Percentiles rank a stretch among this genome's conserved stretches.
These are phyloP conservation scores for Sminthurides bifidus DNA, from an alignment of 1,140 invertebrate species.

Conservation along the genomic window DNA sequence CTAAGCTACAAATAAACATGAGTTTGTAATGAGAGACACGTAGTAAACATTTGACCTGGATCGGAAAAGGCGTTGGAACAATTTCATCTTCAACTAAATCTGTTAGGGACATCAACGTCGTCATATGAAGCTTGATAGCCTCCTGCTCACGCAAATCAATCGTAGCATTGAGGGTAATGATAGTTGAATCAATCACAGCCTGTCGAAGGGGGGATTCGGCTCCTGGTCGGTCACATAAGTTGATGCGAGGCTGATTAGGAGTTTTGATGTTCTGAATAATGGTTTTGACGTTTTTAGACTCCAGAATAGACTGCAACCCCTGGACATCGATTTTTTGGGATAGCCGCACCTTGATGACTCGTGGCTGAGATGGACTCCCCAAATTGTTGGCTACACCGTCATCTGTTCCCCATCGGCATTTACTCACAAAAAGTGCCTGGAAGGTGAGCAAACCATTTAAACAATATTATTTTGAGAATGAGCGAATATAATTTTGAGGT, in stretches of 20 bases:
- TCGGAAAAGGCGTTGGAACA: conserved; percentile 59
- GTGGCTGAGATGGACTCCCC: conserved; percentile 28
- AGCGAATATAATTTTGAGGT: no score
- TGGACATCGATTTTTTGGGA: conserved; percentile 30
- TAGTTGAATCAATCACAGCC: conserved; percentile 15
- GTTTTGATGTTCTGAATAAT: not conserved
- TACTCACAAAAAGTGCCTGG: no score
- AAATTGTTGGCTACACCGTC: conserved; percentile 41
- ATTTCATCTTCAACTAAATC: conserved; percentile 80
- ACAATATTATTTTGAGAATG: no score
- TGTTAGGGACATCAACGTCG: conserved; percentile 58
- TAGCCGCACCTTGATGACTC: conserved; percentile 46
- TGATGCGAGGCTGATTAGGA: conserved; percentile 10
- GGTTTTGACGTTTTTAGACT: conserved; percentile 6
- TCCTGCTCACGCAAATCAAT: conserved; percentile 46
- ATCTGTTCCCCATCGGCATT: no score
- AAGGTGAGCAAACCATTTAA: no score
- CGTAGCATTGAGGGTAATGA: conserved; percentile 45
- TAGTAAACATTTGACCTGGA: conserved; percentile 47
- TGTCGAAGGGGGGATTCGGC: conserved; percentile 18
- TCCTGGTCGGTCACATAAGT: conserved; percentile 23
- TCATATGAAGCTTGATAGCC: conserved; percentile 60
- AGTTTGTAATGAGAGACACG: not conserved
- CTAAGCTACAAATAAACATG: not conserved
- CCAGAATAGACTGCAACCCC: conserved; percentile 3